Evolutionary conservation across 1,140 invertebrate genomes (phyloP), one percentile per base, ranked within the genome.

Genomic region (Ips typographus): DNA sequence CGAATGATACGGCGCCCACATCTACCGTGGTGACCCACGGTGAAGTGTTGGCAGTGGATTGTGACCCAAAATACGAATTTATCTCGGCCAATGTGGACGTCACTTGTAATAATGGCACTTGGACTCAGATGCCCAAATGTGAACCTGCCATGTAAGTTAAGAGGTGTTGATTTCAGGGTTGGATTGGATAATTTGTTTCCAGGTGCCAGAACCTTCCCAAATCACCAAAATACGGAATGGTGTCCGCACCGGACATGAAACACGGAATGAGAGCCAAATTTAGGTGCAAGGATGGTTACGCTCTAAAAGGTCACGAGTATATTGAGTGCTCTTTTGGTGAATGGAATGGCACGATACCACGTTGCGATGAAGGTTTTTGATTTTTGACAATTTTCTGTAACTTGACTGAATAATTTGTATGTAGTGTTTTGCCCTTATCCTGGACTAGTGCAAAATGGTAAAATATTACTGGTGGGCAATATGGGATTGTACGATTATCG

Each of bases 401-500:
- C 39, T 62, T 49, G 4, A 59, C 36, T 4, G 4, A 5, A 37
- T 4, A n/a, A n/a, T n/a, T n/a, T 37, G 37, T 56, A 36, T 56
- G 55, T 61, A 94, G 93, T 97, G 1, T 97, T 92, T 76, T 98
- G 96, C 80, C 91, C 94, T 0, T 97, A 95, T 80, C 96, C 96
- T 22, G 96, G 96, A 1, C 90, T 90, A 69, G 89, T 98, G 52
- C 85, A 90, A 59, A 91, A 97, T 75, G 96, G 96, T 4, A 94
- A 95, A 79, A 94, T 98, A 0, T 83, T 98, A 7, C 82, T 98
- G 1, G 95, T 98, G 1, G 96, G 96, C 2, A 95, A 96, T 76
- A 98, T 98, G 94, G 96, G 96, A 0, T 86, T 96, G 42, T 98
- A 98, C 80, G 95, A 98, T 79, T 98, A 98, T 78, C 83, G 95